Conservation (phyloP, 2,113 vertebrate genomes). For the Sardina pilchardus region DNA sequence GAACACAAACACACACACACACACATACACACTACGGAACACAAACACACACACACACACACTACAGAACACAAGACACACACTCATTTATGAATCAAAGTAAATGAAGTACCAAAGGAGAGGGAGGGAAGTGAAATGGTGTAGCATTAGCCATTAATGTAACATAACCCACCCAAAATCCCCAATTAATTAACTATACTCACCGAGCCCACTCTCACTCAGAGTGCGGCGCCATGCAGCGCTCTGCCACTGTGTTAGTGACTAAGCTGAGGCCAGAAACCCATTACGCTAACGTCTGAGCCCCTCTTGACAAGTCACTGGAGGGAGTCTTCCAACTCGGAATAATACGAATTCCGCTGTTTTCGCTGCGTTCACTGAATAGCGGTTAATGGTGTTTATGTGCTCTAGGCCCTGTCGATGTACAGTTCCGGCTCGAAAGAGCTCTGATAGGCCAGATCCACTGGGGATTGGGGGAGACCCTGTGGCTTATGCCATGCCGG, state of each 20-base stretch:
- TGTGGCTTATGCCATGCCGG: conserved; percentile 60
- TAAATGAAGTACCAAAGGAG: not conserved
- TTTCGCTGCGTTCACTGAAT: no score
- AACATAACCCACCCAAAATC: no score
- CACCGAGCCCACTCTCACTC: not conserved
- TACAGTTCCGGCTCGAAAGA: conserved; percentile 36
- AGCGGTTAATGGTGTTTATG: no score
- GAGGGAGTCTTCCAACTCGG: no score
- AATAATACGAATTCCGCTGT: no score
- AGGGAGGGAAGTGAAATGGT: not conserved
- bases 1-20: no score
- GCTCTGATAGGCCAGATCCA: conserved; percentile 1
- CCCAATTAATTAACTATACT: not conserved
- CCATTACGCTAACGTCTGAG: not conserved
- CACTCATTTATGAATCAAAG: not conserved
- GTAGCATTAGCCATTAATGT: not conserved
- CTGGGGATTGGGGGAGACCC: conserved; percentile 14
- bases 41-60: not conserved
- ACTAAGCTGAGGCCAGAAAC: not conserved
- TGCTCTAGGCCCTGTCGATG: no score
- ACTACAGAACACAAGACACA: not conserved
- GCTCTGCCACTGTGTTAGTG: not conserved
- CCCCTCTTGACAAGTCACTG: not conserved
- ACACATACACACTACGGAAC: no score
- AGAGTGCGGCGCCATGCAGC: not conserved